Evolutionary conservation across 2,797 vertebrate species (phyloP), one percentile per base, ranked within the genome.

Genomic region (Mus minutoides): DNA sequence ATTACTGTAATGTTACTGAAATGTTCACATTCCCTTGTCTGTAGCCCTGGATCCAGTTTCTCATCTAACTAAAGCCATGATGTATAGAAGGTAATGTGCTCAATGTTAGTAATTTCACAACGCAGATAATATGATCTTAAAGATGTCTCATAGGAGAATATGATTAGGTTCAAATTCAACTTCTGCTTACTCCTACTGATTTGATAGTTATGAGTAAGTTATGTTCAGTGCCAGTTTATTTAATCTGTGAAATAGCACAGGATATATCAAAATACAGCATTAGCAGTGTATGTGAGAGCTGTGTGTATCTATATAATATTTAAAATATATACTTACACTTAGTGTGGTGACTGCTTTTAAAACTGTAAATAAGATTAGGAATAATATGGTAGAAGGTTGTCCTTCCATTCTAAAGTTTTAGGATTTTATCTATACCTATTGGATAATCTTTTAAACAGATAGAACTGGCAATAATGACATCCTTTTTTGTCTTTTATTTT

Each of bases 21-120:
- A n/a, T n/a, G 94, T 90, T 24, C n/a, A 62, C 40, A 54, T 54
- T 93, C 86, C 49, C 19, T 82, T 40, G 13, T 83, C 85, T 77
- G 60, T 62, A 91, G 90, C 0, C 49, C 21, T 92, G n/a, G 73
- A 16, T 96, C 92, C 29, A 89, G 75, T 87, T 94, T 88, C 77
- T 73, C 64, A 71, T 86, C 73, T 87, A 94, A 62, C 76, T 94
- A 56, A 46, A 91, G 54, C 19, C 22, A 58, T 67, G 69, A 52
- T 82, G n/a, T 43, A 3, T 71, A 77, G 31, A 54, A 73, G 43
- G 49, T 60, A 92, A 82, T 78, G 24, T 94, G 29, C 77, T 78
- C 12, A 8, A 26, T 75, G 77, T 31, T 94, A 34, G 16, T 77
- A 13, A 60, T 84, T 94, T 52, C 43, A 26, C 83, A 82, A 62